Evolutionary conservation across 2,888 invertebrate genomes (phyloP), one percentile per base, ranked within the genome.

Genomic region (Lasius platythorax): DNA sequence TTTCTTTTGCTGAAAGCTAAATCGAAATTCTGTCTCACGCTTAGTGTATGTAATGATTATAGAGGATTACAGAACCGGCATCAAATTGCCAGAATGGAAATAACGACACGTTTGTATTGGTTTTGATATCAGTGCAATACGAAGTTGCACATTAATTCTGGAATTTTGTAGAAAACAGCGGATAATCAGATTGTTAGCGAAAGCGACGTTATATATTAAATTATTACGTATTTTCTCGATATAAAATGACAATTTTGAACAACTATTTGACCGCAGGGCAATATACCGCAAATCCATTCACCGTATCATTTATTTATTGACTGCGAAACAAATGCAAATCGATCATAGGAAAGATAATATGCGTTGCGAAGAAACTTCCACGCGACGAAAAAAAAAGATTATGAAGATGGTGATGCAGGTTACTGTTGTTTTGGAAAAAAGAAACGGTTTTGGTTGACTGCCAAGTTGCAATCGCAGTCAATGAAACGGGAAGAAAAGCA

Each of bases 391-490:
- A 46, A 46, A 43, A 9, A 56, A 67, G 8, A 81, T 63, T 0
- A 8, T 61, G 58, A 56, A 82, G 75, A 43, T 43, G 50, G 66
- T 86, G 85, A 89, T 67, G 73, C 82, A 56, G 76, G 68, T 68
- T 83, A 73, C 70, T 86, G 78, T 79, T 88, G 68, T 86, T 83
- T 89, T 82, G 82, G 56, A 74, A 56, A 78, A 85, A 84, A 12
- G 28, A 85, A 85, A 76, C 82, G 83, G 76, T 88, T 87, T 89
- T 92, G 91, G 89, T 92, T 83, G 81, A 75, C 68, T 82, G 92
- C 92, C 92, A 92, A 92, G 89, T 91, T 79, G 87, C 78, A 85
- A 87, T 72, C 33, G 86, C 85, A 85, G 89, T 91, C 87, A 90
- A 88, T 87, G 88, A 85, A 83, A 89, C 58, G 50, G 30, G 15